phyloP scores from a whole-genome alignment of 2,888 invertebrate species.

The Idaea biselata region DNA sequence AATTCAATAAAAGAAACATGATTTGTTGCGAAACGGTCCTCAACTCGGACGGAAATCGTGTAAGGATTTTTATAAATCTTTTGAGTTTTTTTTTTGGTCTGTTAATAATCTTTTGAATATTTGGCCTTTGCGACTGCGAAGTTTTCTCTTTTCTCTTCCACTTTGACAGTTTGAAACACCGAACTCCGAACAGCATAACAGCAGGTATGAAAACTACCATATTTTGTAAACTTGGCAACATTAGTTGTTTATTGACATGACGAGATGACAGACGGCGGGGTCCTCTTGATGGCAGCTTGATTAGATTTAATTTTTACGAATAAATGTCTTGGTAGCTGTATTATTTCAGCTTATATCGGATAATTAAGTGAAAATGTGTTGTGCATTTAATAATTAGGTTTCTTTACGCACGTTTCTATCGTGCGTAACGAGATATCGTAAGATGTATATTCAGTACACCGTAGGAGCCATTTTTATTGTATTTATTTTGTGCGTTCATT shows the following conservation, averaged over 20 bases:
- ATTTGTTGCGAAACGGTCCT: too few species aligned
- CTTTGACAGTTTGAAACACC: too few species aligned
- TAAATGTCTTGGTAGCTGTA: constrained; percentile 61
- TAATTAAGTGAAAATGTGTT: constrained; percentile 71
- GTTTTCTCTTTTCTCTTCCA: too few species aligned
- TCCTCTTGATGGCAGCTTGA: constrained; percentile 66
- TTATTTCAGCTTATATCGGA: constrained; percentile 56
- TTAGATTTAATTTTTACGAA: constrained; percentile 57
- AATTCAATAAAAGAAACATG: too few species aligned
- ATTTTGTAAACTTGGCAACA: constrained; percentile 46
- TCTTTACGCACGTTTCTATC: constrained; percentile 54
- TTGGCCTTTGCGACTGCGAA: too few species aligned
- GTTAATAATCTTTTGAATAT: too few species aligned
- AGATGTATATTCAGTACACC: constrained; percentile 74
- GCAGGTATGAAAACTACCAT: background rate
- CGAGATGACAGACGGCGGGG: constrained; percentile 75
- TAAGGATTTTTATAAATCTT: too few species aligned
- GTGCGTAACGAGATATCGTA: constrained; percentile 57
- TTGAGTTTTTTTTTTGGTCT: too few species aligned
- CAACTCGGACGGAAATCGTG: too few species aligned
- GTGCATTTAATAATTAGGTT: constrained; percentile 61
- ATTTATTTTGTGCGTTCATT: constrained; percentile 80
- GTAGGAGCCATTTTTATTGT: constrained; percentile 80
- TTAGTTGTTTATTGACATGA: constrained; percentile 78
- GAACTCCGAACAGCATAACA: too few species aligned